Evolutionary conservation across 2,797 vertebrate species (phyloP).

Genomic region (Macroramphosus scolopax): DNA sequence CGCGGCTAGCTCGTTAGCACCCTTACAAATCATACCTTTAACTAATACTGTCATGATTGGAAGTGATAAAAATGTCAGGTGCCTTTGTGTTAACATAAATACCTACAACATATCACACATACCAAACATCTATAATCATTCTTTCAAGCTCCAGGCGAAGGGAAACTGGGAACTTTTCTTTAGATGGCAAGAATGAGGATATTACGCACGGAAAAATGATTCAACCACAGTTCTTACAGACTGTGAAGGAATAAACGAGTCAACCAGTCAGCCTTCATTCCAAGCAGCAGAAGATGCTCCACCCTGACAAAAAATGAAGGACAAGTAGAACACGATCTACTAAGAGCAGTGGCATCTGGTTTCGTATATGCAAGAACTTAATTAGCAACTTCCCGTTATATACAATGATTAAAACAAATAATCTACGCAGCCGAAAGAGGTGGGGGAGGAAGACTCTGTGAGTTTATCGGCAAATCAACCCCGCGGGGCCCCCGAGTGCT

Average conservation of each 20-base stretch:
- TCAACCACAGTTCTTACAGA: background rate
- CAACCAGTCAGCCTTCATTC: conserved; percentile 46
- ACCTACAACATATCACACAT: background rate
- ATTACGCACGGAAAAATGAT: conserved; percentile 1
- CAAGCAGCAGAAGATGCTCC: conserved; percentile 29
- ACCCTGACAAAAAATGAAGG: conserved; percentile 34
- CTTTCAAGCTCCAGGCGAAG: background rate
- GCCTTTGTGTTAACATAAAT: background rate
- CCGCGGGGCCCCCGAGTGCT: too few relatives aligned
- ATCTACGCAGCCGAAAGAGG: background rate
- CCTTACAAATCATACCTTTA: too few relatives aligned
- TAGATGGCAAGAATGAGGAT: conserved; percentile 17
- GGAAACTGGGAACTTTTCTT: background rate
- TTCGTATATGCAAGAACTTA: background rate
- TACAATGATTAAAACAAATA: background rate
- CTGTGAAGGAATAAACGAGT: conserved; percentile 3
- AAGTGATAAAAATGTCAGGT: too few relatives aligned
- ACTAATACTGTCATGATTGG: too few relatives aligned
- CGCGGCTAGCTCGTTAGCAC: too few relatives aligned
- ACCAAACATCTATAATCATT: background rate
- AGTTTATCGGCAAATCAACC: too few relatives aligned
- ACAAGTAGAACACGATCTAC: conserved; percentile 29
- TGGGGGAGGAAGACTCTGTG: too few relatives aligned
- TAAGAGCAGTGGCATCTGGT: background rate
- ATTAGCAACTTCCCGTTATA: background rate